Conservation (phyloP, 2,113 vertebrate species). For the Garra rufa region DNA sequence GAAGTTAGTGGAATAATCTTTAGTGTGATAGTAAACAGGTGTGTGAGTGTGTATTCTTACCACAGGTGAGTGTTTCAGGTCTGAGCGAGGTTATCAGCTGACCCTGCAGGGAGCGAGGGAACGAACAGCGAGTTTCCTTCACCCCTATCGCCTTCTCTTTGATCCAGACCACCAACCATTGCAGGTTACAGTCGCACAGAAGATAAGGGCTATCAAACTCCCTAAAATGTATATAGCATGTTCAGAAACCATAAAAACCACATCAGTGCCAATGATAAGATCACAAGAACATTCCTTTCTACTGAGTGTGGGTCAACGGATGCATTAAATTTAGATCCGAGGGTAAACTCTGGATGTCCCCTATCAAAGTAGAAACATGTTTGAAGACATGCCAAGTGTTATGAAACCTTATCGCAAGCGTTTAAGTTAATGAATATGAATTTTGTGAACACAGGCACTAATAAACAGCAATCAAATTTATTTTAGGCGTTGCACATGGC, state of each 20-base stretch:
- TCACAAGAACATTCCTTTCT: neutral
- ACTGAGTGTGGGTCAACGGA: neutral
- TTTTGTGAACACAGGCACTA: neutral
- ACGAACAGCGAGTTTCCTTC: conserved; percentile 90
- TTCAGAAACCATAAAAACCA: neutral
- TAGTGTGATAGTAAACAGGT: no score
- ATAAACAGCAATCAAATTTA: neutral
- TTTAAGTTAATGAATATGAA: neutral
- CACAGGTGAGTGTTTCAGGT: conserved; percentile 88
- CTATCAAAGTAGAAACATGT: neutral
- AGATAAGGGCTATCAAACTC: conserved; percentile 95
- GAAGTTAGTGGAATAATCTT: no score
- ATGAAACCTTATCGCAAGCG: neutral
- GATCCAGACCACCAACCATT: conserved; percentile 92
- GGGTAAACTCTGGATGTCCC: neutral
- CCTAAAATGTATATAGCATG: conserved; percentile 67
- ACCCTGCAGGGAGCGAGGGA: conserved; percentile 89
- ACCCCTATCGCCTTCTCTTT: conserved; percentile 86
- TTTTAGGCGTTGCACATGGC: neutral
- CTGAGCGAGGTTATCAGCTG: conserved; percentile 82
- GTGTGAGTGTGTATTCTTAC: no score
- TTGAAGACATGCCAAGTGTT: conserved; percentile 9
- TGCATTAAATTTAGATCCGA: neutral
- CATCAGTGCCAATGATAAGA: neutral
- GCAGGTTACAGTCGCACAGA: conserved; percentile 95